A percentile compares a stretch with the other conserved stretches of the same genome.
Conservation (phyloP, 1,140 invertebrate species). For the Papilio helenus region DNA sequence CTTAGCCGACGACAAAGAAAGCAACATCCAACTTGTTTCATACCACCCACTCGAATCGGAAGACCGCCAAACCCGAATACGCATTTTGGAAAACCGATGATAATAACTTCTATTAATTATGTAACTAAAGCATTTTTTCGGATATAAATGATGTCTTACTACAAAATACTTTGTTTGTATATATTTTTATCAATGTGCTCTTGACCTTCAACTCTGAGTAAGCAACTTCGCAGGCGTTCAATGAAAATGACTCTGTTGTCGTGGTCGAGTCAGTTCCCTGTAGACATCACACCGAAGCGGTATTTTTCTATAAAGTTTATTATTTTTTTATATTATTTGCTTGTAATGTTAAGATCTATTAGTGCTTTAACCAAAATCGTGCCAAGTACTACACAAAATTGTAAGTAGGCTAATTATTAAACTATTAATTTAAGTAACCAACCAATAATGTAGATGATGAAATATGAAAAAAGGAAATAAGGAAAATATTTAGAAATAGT, state of each 20-base stretch:
- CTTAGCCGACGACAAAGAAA: no score
- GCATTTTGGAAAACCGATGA: no score
- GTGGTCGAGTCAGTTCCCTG: conserved; percentile 13
- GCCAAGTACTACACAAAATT: conserved; percentile 46
- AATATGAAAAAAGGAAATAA: background rate
- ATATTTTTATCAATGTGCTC: conserved; percentile 34
- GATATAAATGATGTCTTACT: background rate
- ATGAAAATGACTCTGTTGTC: conserved; percentile 28
- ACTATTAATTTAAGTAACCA: background rate
- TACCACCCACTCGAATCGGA: no score
- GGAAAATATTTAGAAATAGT: background rate
- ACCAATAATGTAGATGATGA: background rate
- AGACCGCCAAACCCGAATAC: no score
- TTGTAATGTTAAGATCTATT: conserved; percentile 60
- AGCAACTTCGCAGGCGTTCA: conserved; percentile 16
- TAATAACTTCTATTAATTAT: background rate
- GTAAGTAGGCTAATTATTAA: conserved; percentile 48
- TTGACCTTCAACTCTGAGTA: conserved; percentile 35
- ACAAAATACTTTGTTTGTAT: conserved; percentile 33
- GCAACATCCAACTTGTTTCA: no score
- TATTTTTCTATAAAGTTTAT: conserved; percentile 17
- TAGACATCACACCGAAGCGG: background rate
- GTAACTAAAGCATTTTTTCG: background rate
- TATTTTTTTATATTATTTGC: background rate
- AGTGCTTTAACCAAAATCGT: conserved; percentile 48